Evolutionary conservation across 2,888 invertebrate genomes (phyloP).

Genomic region (Malthinus seriepunctatus): DNA sequence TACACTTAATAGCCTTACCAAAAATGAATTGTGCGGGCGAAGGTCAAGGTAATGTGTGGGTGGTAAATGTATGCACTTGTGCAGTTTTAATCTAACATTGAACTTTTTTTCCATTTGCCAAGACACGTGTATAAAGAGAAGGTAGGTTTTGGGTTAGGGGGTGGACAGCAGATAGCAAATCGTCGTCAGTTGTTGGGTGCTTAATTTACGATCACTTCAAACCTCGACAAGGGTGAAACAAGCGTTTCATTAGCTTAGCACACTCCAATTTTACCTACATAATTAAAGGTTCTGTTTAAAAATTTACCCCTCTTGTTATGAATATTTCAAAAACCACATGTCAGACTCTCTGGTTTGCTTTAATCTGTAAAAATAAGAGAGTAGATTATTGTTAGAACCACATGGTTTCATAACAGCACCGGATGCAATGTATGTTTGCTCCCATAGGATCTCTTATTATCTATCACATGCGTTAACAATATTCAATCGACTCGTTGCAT

Average conservation of each 20-base stretch:
- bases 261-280: no score
- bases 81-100: not conserved
- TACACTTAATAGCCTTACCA: conserved; percentile 9
- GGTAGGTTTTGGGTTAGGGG: no score
- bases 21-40: conserved; percentile 22
- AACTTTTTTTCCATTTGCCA: not conserved
- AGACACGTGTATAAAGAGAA: no score
- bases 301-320: no score
- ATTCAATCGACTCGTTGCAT: not conserved
- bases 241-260: no score
- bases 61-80: not conserved
- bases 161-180: no score
- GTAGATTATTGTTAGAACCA: conserved; percentile 11
- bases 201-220: no score
- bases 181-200: no score
- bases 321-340: conserved; percentile 4
- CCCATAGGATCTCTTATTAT: conserved; percentile 16
- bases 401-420: conserved; percentile 15
- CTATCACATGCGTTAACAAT: conserved; percentile 9
- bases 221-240: no score
- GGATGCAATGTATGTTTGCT: conserved; percentile 10
- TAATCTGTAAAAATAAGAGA: conserved; percentile 15
- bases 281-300: no score
- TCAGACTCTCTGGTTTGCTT: conserved; percentile 1
- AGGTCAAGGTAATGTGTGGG: conserved; percentile 27